phyloP scores from a whole-genome alignment of 2,113 vertebrate species.

The Macroglossus sobrinus region DNA sequence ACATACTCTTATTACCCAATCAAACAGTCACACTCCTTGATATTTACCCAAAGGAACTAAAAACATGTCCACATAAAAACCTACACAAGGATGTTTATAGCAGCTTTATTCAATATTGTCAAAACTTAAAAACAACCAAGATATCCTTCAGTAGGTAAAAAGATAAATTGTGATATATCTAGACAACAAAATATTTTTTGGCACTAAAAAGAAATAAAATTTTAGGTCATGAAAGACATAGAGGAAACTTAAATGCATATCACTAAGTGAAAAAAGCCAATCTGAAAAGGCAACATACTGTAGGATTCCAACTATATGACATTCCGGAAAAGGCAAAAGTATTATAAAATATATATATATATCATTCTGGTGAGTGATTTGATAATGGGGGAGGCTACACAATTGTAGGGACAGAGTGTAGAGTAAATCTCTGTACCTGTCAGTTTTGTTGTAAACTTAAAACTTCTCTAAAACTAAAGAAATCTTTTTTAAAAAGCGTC shows the following conservation, averaged over 20 bases:
- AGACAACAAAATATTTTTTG: neutral
- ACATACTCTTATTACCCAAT: neutral
- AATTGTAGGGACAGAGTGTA: neutral
- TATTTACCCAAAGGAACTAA: neutral
- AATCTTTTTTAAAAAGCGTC: neutral
- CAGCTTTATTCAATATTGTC: neutral
- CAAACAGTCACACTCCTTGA: neutral
- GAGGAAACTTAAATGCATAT: neutral
- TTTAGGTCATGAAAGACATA: neutral
- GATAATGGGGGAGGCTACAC: neutral
- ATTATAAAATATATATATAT: neutral
- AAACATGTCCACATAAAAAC: neutral
- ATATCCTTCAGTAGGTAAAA: neutral
- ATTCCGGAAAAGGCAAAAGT: neutral
- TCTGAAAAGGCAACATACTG: neutral
- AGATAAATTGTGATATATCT: neutral
- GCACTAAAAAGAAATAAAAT: neutral
- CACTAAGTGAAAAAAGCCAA: neutral
- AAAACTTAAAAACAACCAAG: neutral
- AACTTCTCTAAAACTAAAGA: neutral
- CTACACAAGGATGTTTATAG: neutral
- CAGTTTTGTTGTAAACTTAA: neutral
- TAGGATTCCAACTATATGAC: neutral
- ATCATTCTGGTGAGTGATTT: neutral
- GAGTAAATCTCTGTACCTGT: neutral